phyloP scores from a whole-genome alignment of 2,888 invertebrate species.

The Mesoligia furuncula region DNA sequence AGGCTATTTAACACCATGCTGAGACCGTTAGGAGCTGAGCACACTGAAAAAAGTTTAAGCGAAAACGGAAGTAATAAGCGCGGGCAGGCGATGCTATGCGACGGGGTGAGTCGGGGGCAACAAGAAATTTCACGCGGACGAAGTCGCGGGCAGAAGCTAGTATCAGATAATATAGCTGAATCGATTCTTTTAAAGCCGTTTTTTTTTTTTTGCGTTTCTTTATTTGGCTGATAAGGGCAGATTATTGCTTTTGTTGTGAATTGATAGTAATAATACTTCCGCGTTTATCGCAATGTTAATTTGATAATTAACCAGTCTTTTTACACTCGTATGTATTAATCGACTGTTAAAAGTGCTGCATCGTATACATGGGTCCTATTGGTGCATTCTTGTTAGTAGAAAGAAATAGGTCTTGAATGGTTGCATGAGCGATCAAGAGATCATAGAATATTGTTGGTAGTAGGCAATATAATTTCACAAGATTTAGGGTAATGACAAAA shows the following conservation, averaged over 20 bases:
- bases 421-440: background rate
- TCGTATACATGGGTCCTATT: background rate
- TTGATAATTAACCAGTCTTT: background rate
- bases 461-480: background rate
- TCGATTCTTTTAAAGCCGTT: slow-evolving; percentile 1
- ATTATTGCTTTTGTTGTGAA: background rate
- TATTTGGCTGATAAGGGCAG: slow-evolving; percentile 21
- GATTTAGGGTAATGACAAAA: background rate
- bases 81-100: background rate
- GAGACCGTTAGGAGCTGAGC: background rate
- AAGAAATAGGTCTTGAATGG: background rate
- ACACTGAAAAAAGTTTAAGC: background rate
- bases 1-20: background rate
- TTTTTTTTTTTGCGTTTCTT: slow-evolving; percentile 3
- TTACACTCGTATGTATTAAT: no score
- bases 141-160: background rate
- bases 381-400: slow-evolving; percentile 7
- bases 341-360: background rate
- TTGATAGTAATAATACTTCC: slow-evolving; percentile 6
- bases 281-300: slow-evolving; percentile 17
- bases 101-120: background rate
- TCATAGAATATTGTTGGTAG: background rate
- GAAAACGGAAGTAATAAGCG: background rate
- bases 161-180: background rate
- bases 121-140: background rate